phyloP scores from a whole-genome alignment of 2,888 invertebrate species.

The Melieria omissa region DNA sequence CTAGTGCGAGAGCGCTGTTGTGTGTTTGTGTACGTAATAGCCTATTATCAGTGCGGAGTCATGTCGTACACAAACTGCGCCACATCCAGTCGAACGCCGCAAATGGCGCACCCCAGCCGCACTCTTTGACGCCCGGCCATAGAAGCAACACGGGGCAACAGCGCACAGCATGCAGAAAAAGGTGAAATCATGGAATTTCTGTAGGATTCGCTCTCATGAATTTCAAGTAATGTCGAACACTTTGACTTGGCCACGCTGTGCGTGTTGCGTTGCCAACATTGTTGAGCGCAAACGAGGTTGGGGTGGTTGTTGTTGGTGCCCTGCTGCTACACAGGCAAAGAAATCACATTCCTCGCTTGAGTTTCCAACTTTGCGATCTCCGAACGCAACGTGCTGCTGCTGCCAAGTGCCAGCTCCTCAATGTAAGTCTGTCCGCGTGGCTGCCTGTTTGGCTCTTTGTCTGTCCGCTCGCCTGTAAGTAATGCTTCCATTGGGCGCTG shows the following conservation, averaged over 20 bases:
- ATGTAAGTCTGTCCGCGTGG: neutral
- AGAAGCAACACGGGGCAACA: neutral
- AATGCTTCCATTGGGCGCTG: too few species aligned
- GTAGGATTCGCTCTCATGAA: constrained; percentile 40
- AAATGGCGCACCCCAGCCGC: neutral
- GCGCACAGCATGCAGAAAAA: constrained; percentile 23
- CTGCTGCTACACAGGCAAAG: constrained; percentile 55
- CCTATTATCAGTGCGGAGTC: constrained; percentile 19
- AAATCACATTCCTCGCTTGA: constrained; percentile 57
- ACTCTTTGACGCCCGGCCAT: constrained; percentile 8
- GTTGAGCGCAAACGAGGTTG: too few species aligned
- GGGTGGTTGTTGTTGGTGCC: neutral
- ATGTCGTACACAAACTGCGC: neutral
- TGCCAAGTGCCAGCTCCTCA: too few species aligned
- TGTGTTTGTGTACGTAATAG: constrained; percentile 8
- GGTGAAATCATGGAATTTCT: constrained; percentile 35
- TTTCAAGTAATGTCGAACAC: constrained; percentile 11
- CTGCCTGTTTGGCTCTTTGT: too few species aligned
- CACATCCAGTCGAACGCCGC: constrained; percentile 5
- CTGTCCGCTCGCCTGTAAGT: too few species aligned
- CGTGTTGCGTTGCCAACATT: too few species aligned
- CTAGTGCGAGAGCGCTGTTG: constrained; percentile 6
- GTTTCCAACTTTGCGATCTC: constrained; percentile 55
- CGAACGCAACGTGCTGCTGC: constrained; percentile 42
- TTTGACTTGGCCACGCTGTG: too few species aligned